A percentile compares a stretch with the other conserved stretches of the same genome.
These are phyloP conservation scores for Phataginus tetradactyla DNA, from an alignment of 2,797 vertebrate species.

Conservation along the genomic window DNA sequence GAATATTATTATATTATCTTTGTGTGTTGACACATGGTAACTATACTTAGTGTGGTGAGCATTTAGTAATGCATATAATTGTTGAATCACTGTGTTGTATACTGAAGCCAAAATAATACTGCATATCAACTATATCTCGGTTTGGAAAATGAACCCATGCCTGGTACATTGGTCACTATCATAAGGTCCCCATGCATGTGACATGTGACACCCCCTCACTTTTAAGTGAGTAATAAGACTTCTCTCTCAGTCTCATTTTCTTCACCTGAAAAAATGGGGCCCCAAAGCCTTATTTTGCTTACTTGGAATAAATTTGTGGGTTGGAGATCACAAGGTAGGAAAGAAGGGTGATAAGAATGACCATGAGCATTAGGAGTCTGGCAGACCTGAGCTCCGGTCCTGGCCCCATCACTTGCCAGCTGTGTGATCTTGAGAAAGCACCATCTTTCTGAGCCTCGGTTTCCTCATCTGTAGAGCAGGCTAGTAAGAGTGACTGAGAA, in stretches of 20 bases:
- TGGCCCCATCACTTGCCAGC: neutral
- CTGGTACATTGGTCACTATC: neutral
- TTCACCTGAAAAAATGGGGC: neutral
- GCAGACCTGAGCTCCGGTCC: neutral
- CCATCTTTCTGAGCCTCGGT: neutral
- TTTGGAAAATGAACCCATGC: too few species aligned
- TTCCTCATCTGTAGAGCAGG: neutral
- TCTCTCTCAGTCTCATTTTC: neutral
- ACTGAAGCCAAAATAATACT: too few species aligned
- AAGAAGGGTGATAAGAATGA: neutral
- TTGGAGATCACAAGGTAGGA: neutral
- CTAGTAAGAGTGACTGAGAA: neutral
- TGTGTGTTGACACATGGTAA: too few species aligned
- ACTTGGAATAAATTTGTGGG: neutral
- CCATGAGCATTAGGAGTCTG: neutral
- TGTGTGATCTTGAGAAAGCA: neutral
- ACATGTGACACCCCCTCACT: neutral
- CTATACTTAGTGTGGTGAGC: too few species aligned
- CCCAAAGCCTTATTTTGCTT: neutral
- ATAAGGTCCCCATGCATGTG: neutral
- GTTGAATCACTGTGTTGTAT: too few species aligned
- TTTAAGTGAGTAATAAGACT: neutral
- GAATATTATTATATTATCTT: too few species aligned
- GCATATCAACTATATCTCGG: too few species aligned
- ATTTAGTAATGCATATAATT: too few species aligned